Evolutionary conservation across 1,140 invertebrate genomes (phyloP).

Genomic region (Drosophila kepulauana): DNA sequence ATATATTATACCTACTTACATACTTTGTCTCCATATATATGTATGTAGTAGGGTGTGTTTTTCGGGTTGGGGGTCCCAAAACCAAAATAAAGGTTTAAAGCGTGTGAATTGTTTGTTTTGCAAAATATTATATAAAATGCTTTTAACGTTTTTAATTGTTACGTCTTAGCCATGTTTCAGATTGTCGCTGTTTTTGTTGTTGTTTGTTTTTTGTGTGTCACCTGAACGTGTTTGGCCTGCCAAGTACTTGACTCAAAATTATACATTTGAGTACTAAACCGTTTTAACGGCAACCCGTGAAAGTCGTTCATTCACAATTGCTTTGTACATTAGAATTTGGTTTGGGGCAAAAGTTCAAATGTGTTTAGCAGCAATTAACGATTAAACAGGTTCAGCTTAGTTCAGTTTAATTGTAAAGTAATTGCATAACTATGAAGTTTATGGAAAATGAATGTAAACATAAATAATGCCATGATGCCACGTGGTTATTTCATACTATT

Average conservation of each 20-base stretch:
- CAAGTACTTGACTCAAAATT: conserved; percentile 27
- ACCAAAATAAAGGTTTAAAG: conserved; percentile 33
- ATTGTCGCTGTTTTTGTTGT: conserved; percentile 28
- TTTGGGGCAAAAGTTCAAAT: not conserved
- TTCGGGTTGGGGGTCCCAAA: conserved; percentile 45
- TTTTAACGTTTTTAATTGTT: conserved; percentile 80
- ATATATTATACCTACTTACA: conserved; percentile 14
- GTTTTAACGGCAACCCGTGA: conserved; percentile 12
- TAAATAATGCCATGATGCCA: not conserved
- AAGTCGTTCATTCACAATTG: conserved; percentile 18
- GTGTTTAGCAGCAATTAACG: not conserved
- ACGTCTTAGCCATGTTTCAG: conserved; percentile 51
- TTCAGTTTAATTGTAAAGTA: not conserved
- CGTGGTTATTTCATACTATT: not conserved
- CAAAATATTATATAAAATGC: conserved; percentile 70
- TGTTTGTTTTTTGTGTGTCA: conserved; percentile 35
- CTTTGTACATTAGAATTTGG: conserved; percentile 17
- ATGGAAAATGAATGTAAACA: not conserved
- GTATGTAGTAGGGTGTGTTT: conserved; percentile 33
- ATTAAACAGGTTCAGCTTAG: not conserved
- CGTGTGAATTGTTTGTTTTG: conserved; percentile 69
- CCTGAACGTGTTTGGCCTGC: conserved; percentile 41
- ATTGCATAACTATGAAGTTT: not conserved
- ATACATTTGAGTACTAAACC: conserved; percentile 18
- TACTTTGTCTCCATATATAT: not conserved